Evolutionary conservation across 2,797 vertebrate species (phyloP), one percentile per base, ranked within the genome.

Genomic region (Notoglanidium macrostoma): DNA sequence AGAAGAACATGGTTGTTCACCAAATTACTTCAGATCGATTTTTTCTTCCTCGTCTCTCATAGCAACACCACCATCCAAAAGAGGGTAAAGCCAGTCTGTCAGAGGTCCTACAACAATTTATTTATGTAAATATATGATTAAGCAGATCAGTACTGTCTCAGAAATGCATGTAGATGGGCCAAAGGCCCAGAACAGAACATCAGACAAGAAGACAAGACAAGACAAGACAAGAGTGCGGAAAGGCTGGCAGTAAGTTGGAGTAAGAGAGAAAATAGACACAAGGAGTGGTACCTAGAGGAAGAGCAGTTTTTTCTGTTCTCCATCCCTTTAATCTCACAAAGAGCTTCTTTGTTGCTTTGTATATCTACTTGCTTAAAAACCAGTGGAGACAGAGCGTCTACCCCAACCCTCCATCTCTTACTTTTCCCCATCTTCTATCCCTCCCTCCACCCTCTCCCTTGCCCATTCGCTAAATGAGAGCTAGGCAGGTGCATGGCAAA

Each of bases 321-420:
- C 65, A n/a, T 76, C 49, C 80, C 51, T 85, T 89, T 84, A 87
- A 87, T 87, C 74, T 86, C 65, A 89, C 90, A 92, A 94, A 96
- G 94, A 95, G 89, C 91, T 90, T 89, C 63, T 92, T 94, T 94
- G 94, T 95, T 95, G 93, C 94, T 90, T 90, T 89, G 89, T 90
- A 84, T 90, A 85, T 89, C 19, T 82, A 89, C 88, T 89, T 89
- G 87, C 86, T 79, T 74, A 78, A 59, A 70, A 77, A 85, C 0
- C 29, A 44, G n/a, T 67, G n/a, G 51, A 57, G 61, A 77, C 79
- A 86, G 19, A 55, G 35, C 61, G 79, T 74, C 83, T 74, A 70
- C 83, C 86, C 84, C 88, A 85, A 74, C 89, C 86, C 78, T 49
- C 74, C 29, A 85, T 11, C 35, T 87, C 86, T 89, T 89, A 76